Evolutionary conservation across 2,797 vertebrate genomes (phyloP), one percentile per base, ranked within the genome.

Genomic region (Anabas testudineus): DNA sequence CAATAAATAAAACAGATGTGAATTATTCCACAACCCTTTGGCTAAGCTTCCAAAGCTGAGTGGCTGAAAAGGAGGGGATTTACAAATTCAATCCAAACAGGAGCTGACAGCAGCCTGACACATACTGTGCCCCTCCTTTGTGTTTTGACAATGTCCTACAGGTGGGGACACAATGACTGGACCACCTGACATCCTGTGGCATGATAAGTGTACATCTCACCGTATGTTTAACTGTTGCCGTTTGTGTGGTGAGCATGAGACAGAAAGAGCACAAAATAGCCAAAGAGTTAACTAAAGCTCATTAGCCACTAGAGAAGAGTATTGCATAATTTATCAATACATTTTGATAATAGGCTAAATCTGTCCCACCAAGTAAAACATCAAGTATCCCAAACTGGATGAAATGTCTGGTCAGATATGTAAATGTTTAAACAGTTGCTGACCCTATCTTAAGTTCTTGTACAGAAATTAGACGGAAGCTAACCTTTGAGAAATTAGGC

Each of bases 131-230:
- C 48, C 61, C 36, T 58, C 68, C 81, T 79, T 88, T 91, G 71
- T 88, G 61, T 48, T 63, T 24, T 65, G 56, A 83, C 73, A 82
- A 80, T 74, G 80, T 83, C 79, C 81, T 87, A 85, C 82, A 87
- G 89, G 85, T 86, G 86, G 78, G 52, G 67, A 73, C 76, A 85
- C 87, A 86, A 87, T 64, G 24, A 72, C 45, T 4, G 36, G 62
- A 72, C 78, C 34, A 88, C 77, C 72, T 88, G 85, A 86, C 82
- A 68, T 80, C 85, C 89, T 84, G 77, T 67, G 74, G 62, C 64
- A 74, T n/a, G 55, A 72, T 28, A 34, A 30, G 13, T 39, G 64
- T 30, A 6, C 16, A 45, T 57, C 10, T 74, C 45, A 30, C 10
- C 67, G 43, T 3, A 45, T 51, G 28, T 36, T 45, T 37, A 47